Evolutionary conservation across 2,888 invertebrate species (phyloP).

Genomic region (Leucophenga montana): DNA sequence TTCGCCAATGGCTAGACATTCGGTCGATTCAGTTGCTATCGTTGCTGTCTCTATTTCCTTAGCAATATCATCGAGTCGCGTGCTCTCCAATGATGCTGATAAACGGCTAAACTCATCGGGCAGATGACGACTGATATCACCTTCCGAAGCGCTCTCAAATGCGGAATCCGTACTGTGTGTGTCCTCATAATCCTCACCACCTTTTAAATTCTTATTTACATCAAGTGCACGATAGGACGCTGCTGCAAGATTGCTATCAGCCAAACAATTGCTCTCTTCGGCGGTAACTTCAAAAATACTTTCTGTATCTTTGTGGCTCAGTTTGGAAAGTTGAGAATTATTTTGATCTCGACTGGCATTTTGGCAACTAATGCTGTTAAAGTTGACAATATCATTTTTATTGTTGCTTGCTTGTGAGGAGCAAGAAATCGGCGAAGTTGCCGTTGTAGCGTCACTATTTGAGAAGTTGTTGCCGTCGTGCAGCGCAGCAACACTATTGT

Average conservation of each 20-base stretch:
- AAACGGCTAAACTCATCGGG: conserved; percentile 69
- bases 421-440: too few species aligned
- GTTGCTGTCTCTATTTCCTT: conserved; percentile 70
- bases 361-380: too few species aligned
- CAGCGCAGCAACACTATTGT: conserved; percentile 32
- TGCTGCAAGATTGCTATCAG: conserved; percentile 44
- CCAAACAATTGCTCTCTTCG: conserved; percentile 63
- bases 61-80: conserved; percentile 62
- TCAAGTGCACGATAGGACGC: conserved; percentile 59
- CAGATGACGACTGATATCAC: conserved; percentile 70
- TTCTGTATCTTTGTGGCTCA: conserved; percentile 22
- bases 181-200: conserved; percentile 68
- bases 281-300: conserved; percentile 64
- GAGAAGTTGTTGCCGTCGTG: background rate
- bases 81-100: conserved; percentile 65
- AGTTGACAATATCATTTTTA: too few species aligned
- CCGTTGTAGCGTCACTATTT: too few species aligned
- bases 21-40: conserved; percentile 70
- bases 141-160: conserved; percentile 72
- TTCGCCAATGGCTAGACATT: conserved; percentile 55
- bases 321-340: too few species aligned
- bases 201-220: conserved; percentile 67
- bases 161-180: conserved; percentile 72
- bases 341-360: too few species aligned
- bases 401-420: too few species aligned